Base-by-base conservation (phyloP, 2,797 vertebrate species). In the Rhinophrynus dorsalis region DNA sequence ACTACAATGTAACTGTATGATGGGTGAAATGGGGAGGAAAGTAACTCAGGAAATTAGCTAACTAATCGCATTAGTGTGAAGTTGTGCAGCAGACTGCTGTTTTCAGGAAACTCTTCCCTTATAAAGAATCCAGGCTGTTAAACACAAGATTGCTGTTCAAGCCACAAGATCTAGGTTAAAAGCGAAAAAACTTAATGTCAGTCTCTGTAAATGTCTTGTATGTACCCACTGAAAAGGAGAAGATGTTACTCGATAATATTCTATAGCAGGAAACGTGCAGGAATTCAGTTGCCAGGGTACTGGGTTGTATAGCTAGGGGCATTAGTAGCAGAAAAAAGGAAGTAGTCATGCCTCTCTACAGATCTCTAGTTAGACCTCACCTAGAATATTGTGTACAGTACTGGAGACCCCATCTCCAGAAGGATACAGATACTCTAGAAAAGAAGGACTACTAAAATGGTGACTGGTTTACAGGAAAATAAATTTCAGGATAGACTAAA, bases 41-140 rank as follows among this genome's bases (percentile, higher is more conserved):
- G 86, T 87, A 92, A 90, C 90, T 89, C 91, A 92, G 94, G 94
- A 96, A 97, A 95, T 95, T 90, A 94, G 90, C 90, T 92, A 82
- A 86, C 88, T 95, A 96, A 96, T 97, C 90, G 75, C 90, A 92
- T 96, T 95, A 96, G 90, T 79, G 78, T 87, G 91, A 93, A 90
- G 78, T 83, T 89, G 89, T 89, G 90, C 92, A 90, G 85, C 80
- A 88, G 85, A 87, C 86, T 86, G 86, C 84, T 85, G 79, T 80
- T 87, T 89, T 84, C 86, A 90, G 90, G 89, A 95, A 89, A 86
- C 83, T 72, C 80, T 89, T 86, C 87, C 88, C 87, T 88, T 84
- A 89, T 61, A 76, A 80, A 86, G 86, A 88, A 89, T 86, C 82
- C 79, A 86, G 82, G 82, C 86, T 88, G 56, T 83, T 86, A 86